A percentile compares a stretch with the other conserved stretches of the same genome.
phyloP scores from a whole-genome alignment of 2,888 invertebrate species.

The Arctia plantaginis region DNA sequence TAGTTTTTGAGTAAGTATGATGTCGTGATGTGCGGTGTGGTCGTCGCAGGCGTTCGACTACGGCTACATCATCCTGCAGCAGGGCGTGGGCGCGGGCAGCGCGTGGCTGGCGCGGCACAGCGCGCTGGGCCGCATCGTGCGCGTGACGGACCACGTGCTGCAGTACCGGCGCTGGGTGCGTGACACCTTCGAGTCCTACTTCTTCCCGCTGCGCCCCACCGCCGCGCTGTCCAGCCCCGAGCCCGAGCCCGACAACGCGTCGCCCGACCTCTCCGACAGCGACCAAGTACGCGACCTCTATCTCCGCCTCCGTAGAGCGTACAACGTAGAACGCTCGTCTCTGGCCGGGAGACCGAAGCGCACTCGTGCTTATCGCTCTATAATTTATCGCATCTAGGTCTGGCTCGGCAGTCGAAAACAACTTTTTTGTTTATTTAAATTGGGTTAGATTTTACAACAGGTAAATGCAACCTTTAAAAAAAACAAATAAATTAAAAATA shows the following conservation, averaged over 20 bases:
- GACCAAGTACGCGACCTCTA: neutral
- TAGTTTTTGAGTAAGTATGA: too few relatives aligned
- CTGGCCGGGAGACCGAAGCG: too few relatives aligned
- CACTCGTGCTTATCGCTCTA: too few relatives aligned
- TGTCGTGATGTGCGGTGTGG: neutral
- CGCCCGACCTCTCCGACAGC: neutral
- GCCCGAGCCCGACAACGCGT: neutral
- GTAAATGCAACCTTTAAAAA: too few relatives aligned
- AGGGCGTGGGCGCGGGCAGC: slow-evolving; percentile 88
- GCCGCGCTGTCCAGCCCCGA: slow-evolving; percentile 27
- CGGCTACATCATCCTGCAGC: slow-evolving; percentile 94
- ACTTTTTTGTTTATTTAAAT: too few relatives aligned
- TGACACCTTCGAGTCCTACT: slow-evolving; percentile 79
- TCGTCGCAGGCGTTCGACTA: slow-evolving; percentile 95
- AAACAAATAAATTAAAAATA: too few relatives aligned
- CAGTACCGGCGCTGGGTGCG: slow-evolving; percentile 86
- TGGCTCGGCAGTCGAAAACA: too few relatives aligned
- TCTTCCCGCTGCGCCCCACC: slow-evolving; percentile 70
- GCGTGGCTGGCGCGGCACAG: slow-evolving; percentile 76
- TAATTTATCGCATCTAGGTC: too few relatives aligned
- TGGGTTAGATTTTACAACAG: too few relatives aligned
- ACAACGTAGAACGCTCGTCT: slow-evolving; percentile 21
- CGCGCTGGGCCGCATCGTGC: slow-evolving; percentile 95
- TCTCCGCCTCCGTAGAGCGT: neutral
- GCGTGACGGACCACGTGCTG: slow-evolving; percentile 96